Evolutionary conservation across 1,140 invertebrate species (phyloP).

Genomic region (Drosophila novamexicana): DNA sequence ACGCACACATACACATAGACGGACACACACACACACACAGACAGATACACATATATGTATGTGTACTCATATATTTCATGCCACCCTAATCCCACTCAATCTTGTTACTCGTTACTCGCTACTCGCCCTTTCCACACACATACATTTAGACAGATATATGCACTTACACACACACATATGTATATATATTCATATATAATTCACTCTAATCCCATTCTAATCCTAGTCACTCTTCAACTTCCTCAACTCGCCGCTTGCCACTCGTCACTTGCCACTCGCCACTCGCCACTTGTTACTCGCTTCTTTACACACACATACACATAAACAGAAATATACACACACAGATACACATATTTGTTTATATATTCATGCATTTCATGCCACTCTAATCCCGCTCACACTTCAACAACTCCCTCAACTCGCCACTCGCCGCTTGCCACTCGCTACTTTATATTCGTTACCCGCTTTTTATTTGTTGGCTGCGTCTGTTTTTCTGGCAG

Average conservation of each 20-base stretch:
- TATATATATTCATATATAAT: conserved; percentile 31
- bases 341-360: neutral
- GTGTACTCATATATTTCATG: no score
- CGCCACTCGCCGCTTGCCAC: neutral
- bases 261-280: conserved; percentile 3
- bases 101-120: no score
- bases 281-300: conserved; percentile 13
- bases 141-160: no score
- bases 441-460: conserved; percentile 15
- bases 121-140: no score
- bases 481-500: neutral
- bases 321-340: no score
- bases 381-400: conserved; percentile 1
- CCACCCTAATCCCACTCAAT: no score
- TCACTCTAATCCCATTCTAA: conserved; percentile 26
- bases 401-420: neutral
- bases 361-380: conserved; percentile 52
- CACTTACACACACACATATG: neutral
- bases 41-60: no score
- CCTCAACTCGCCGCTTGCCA: neutral
- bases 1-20: no score
- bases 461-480: conserved; percentile 27
- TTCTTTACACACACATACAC: conserved; percentile 2
- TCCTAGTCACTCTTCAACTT: neutral
- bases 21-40: no score